A percentile compares a stretch with the other conserved stretches of the same genome.
Conservation (phyloP, 2,888 invertebrate genomes). For the Plutella xylostella region DNA sequence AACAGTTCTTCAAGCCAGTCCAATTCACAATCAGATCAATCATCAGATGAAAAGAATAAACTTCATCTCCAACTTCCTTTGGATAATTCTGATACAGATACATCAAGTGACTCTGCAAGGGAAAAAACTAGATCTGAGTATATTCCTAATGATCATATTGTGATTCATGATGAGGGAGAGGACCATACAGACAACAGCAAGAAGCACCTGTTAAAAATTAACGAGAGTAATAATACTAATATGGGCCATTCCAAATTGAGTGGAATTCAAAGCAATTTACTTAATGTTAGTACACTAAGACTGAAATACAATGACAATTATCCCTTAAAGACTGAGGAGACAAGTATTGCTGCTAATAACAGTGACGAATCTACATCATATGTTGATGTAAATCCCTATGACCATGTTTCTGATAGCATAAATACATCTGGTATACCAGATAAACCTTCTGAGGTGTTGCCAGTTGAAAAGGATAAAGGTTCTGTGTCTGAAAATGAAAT, state of each 20-base stretch:
- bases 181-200: no score
- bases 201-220: no score
- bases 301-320: constrained; percentile 15
- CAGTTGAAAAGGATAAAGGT: background rate
- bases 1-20: constrained; percentile 36
- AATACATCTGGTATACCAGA: constrained; percentile 41
- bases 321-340: background rate
- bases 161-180: constrained; percentile 20
- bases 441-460: constrained; percentile 21
- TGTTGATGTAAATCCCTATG: constrained; percentile 48
- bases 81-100: constrained; percentile 60
- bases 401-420: constrained; percentile 36
- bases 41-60: constrained; percentile 59
- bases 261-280: constrained; percentile 17
- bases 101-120: constrained; percentile 53
- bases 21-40: constrained; percentile 54
- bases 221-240: constrained; percentile 21
- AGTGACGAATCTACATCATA: constrained; percentile 60
- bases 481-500: background rate
- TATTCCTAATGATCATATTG: constrained; percentile 47
- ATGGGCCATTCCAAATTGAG: no score
- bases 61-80: constrained; percentile 46
- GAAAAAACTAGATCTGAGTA: constrained; percentile 58
- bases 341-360: constrained; percentile 28
- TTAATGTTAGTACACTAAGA: constrained; percentile 15